phyloP scores from a whole-genome alignment of 2,888 invertebrate genomes.

The Hirtodrosophila cameraria region DNA sequence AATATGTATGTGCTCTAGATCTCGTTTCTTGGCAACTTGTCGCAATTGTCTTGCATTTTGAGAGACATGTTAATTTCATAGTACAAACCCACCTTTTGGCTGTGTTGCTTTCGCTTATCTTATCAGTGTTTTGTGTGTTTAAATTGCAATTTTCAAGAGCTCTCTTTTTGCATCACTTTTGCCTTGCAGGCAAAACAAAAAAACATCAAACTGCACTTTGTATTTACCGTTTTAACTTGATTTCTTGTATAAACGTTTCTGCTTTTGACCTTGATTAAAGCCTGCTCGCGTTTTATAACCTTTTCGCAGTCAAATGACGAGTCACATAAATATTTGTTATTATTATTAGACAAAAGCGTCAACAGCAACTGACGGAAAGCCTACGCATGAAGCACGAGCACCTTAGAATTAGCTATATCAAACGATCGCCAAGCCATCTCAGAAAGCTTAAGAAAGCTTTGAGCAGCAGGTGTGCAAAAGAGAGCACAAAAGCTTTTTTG shows the following conservation, averaged over 20 bases:
- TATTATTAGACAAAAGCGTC: constrained; percentile 69
- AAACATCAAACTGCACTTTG: constrained; percentile 12
- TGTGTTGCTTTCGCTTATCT: constrained; percentile 48
- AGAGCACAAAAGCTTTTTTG: constrained; percentile 2
- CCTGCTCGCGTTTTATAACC: constrained; percentile 12
- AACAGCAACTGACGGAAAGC: constrained; percentile 51
- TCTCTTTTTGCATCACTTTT: constrained; percentile 27
- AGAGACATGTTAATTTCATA: constrained; percentile 49
- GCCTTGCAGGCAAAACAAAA: background rate
- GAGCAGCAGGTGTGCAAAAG: constrained; percentile 34
- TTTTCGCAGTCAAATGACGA: constrained; percentile 41
- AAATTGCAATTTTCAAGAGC: constrained; percentile 35
- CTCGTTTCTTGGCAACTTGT: constrained; percentile 11
- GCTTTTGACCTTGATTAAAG: constrained; percentile 58
- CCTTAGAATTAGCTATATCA: constrained; percentile 48
- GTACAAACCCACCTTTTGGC: constrained; percentile 53
- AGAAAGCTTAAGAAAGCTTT: constrained; percentile 51
- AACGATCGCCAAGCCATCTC: constrained; percentile 35
- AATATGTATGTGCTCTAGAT: constrained; percentile 21
- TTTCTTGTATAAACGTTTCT: constrained; percentile 6
- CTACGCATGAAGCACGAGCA: constrained; percentile 60
- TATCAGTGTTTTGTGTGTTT: constrained; percentile 33
- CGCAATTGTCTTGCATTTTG: background rate
- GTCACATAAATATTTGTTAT: constrained; percentile 66
- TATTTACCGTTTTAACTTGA: background rate